Evolutionary conservation across 2,113 vertebrate species (phyloP), one percentile per base, ranked within the genome.

Genomic region (Oncorhynchus nerka): DNA sequence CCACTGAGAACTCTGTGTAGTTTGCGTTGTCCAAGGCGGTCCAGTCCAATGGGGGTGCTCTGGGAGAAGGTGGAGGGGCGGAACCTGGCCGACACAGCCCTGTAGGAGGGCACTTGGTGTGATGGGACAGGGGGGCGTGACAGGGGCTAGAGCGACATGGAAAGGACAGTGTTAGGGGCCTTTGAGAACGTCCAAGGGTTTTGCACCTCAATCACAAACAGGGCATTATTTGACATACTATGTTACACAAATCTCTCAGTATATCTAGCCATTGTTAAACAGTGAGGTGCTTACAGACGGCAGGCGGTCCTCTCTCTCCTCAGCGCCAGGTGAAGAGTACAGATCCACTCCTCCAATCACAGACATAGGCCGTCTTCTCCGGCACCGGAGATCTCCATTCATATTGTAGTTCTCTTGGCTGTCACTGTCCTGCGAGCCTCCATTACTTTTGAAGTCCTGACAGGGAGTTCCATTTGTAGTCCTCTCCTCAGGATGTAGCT

Each of bases 11-110:
- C 87, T 92, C 96, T 92, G 81, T 90, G 90, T 85, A 95, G 93
- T 77, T 71, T 93, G 74, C 92, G 92, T 11, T 95, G 92, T 24
- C 97, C 97, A 62, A 99, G 93, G 0, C 95, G 93, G 87, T 99
- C 97, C 87, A 99, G 92, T 24, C 96, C 97, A 0, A 98, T 98
- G 39, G 98, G 98, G 59, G 96, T 99, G 88, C 97, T 99, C 86
- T 97, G 98, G 68, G 98, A 99, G 62, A 99, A 93, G 66, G 93
- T 80, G 71, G 95, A 93, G 0, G 98, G 97, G 2, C 95, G 95
- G 76, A 96, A 93, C 49, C 97, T 93, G 86, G 96, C 96, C 0
- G 97, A 98, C 69, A 98, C 95, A 0, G 93, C 97, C 86, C 92
- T 95, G 88, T 99, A 98, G 24, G 97, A 96, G 45, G 97, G 96